These are phyloP conservation scores for Synanceia verrucosa DNA, from an alignment of 2,797 vertebrate genomes.

Conservation along the genomic window DNA sequence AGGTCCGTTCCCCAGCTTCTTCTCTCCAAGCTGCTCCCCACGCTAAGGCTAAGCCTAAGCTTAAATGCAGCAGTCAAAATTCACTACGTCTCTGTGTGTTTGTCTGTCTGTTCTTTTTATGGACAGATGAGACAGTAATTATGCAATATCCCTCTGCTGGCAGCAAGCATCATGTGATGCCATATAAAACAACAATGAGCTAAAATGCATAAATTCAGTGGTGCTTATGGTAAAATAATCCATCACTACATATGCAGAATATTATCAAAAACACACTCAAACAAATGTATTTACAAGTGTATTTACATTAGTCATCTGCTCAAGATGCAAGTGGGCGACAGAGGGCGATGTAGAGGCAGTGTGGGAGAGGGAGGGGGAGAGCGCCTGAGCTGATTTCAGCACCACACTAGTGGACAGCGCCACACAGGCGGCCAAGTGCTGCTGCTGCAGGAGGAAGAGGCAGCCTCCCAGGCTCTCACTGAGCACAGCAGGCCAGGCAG, in stretches of 20 bases:
- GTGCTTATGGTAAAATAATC: neutral
- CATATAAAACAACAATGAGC: neutral
- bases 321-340: conserved; percentile 27
- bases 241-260: rapidly evolving
- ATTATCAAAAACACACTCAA: neutral
- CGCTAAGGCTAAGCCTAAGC: too few species aligned
- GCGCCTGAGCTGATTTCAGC: conserved; percentile 74
- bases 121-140: neutral
- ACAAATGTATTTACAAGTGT: too few species aligned
- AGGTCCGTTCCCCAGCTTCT: too few species aligned
- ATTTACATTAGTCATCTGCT: neutral
- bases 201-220: neutral
- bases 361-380: conserved; percentile 17
- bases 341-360: conserved; percentile 52
- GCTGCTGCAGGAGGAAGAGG: too few species aligned
- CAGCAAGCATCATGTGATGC: neutral
- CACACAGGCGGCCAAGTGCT: too few species aligned
- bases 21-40: too few species aligned
- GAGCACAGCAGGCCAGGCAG: neutral
- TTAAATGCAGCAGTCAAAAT: too few species aligned
- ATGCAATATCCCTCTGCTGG: neutral
- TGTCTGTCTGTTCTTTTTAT: neutral
- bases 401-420: conserved; percentile 83
- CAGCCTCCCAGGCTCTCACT: too few species aligned
- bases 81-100: too few species aligned